Base-by-base conservation (phyloP, 2,888 invertebrate genomes). In the Hirtodrosophila alboralis region DNA sequence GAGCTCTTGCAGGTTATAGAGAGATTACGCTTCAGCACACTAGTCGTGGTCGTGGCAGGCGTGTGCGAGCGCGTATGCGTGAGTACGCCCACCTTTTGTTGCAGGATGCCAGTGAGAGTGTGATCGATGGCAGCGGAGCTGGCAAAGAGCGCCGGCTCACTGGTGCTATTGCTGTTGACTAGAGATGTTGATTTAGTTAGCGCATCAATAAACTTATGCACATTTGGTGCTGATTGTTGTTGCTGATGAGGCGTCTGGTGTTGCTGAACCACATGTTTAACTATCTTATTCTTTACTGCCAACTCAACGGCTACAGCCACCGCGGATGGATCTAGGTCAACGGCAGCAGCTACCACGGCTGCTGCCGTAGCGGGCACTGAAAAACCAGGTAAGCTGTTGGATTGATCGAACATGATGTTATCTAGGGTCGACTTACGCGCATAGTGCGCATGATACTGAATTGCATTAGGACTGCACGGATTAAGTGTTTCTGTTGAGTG, bases 231-330 rank as follows among this genome's bases (percentile, higher is more conserved):
- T 91, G 93, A 63, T 31, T 81, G 12, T 69, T 92, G 93, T 45
- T 60, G 83, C 3, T 75, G 92, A 77, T 93, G 92, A 12, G 81
- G 80, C 5, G 49, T 51, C 84, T 93, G 92, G 8, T 86, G 75
- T 73, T 93, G 93, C 23, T 88, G 88, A 4, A 92, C 91, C 0
- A 92, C 92, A 18, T 93, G 89, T 83, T 91, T 83, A 80, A 90
- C 89, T 74, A 92, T 91, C 87, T 93, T 93, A 34, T 93, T 92
- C 85, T 95, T 95, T 0, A 89, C 90, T 1, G 90, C 90, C 47
- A 86, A 54, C 38, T 88, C 89, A 0, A 86, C 90, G 8, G 86
- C 90, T 0, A 87, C 90, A 0, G 89, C 89, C 0, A 88, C 89
- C 0, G 88, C 87, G 0, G 81, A 69, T 3, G 76, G 80, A 62